Base-by-base conservation (phyloP, 2,797 vertebrate genomes). In the Macrochelys suwanniensis region DNA sequence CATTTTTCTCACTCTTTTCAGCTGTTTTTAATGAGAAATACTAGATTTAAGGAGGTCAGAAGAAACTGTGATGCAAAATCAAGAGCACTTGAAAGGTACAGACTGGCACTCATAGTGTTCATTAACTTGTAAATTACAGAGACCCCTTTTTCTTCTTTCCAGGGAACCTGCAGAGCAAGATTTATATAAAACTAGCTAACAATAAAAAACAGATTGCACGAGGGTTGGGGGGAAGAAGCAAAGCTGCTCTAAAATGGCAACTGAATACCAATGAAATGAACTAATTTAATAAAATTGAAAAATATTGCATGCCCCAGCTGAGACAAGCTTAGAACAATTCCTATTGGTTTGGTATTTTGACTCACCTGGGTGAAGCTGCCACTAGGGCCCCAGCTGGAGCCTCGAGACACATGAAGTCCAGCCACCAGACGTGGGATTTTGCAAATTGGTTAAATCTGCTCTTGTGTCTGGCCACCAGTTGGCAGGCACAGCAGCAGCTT, bases 381-480 rank as follows among this genome's bases (percentile, higher is more conserved):
- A 17, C 71, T 74, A 95, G 82, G 80, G 93, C 92, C 89, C 90
- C 96, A 96, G 96, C 93, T 97, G 94, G 94, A 95, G 85, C 57
- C 78, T 89, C 97, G 91, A 79, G 23, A 85, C 89, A 96, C 2
- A 91, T 65, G 65, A 95, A 96, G 94, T 90, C 87, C 87, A 93
- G 80, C 94, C 51, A 93, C 42, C 96, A 97, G 97, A 96, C 93
- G 93, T 94, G 91, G 49, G 92, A 94, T 89, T 96, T 96, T 94
- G 71, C 87, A 95, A 94, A 94, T 78, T 96, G 87, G 87, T 94
- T 92, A 85, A 93, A 96, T 89, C 0, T 1, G 9, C 71, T 84
- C 51, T 92, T 54, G 26, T 87, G 91, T 89, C 91, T 12, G 82
- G 71, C 74, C 82, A 90, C 82, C 88, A 93, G 19, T 82, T 97